Evolutionary conservation across 2,113 vertebrate genomes (phyloP).

Genomic region (Synchiropus splendidus): DNA sequence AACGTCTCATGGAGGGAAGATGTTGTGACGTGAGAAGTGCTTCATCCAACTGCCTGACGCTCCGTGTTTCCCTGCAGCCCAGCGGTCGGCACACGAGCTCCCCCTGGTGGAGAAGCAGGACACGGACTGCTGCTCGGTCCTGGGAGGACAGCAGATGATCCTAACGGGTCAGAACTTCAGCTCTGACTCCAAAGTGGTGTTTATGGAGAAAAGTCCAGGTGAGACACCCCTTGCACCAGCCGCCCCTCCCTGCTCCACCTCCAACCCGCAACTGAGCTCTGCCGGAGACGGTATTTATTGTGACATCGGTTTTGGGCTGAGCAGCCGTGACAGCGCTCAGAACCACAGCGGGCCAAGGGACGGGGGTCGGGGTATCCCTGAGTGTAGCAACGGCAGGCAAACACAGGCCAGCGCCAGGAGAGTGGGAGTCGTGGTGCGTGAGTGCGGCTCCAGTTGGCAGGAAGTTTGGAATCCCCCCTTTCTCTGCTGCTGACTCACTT

Average conservation of each 20-base stretch:
- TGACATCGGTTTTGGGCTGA: too few species aligned
- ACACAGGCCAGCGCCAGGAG: slow-evolving; percentile 54
- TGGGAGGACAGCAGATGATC: slow-evolving; percentile 97
- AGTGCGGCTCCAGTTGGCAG: slow-evolving; percentile 69
- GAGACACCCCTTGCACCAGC: slow-evolving; percentile 30
- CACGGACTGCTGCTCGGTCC: slow-evolving; percentile 85
- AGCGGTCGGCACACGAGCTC: slow-evolving; percentile 94
- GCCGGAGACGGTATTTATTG: slow-evolving; percentile 53
- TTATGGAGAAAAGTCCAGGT: slow-evolving; percentile 91
- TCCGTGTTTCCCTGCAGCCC: slow-evolving; percentile 64
- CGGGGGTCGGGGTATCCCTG: slow-evolving; percentile 61
- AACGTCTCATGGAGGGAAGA: background rate
- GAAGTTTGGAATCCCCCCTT: slow-evolving; percentile 76
- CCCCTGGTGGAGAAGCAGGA: slow-evolving; percentile 97
- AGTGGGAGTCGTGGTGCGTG: slow-evolving; percentile 40
- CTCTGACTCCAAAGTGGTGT: slow-evolving; percentile 92
- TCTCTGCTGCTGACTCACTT: slow-evolving; percentile 79
- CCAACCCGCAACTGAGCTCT: background rate
- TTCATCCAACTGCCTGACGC: slow-evolving; percentile 14
- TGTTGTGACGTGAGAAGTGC: background rate
- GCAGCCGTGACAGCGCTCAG: too few species aligned
- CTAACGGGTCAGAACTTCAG: slow-evolving; percentile 95
- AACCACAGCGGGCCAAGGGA: slow-evolving; percentile 2
- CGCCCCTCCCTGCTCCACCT: background rate
- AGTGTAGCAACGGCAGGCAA: slow-evolving; percentile 60